Base-by-base conservation (phyloP, 2,888 invertebrate species). In the Endomychus coccineus region DNA sequence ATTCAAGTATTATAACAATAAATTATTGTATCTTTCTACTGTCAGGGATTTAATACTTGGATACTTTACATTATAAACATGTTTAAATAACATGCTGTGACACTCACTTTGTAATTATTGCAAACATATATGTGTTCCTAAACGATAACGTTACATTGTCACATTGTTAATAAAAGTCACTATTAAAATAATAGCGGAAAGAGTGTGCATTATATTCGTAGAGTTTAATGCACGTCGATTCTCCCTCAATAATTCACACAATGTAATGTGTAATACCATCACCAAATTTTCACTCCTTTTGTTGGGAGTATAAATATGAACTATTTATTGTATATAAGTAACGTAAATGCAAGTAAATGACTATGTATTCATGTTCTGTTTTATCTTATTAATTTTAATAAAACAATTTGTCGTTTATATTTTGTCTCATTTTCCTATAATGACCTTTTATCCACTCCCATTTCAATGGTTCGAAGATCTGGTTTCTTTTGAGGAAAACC, bases 321-420 rank as follows among this genome's bases (percentile, higher is more conserved):
- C 54, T 50, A 54, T 54, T 57, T 56, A 58, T 55, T 64, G 58
- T 59, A 63, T 59, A 63, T 62, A 60, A 58, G 58, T 59, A 59
- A 60, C 58, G 61, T 54, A 55, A 51, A 59, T 58, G 56, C 56
- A 58, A 56, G 55, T 56, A 55, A 53, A 54, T 55, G 45, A 59
- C 54, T 62, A 63, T 64, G 62, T 66, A 64, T 63, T 63, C 61
- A 64, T 63, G 63, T 66, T 68, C 66, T 68, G 66, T 66, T 66
- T 65, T 65, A 63, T 52, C 64, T 65, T 66, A 66, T 66, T 66
- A 64, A 66, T 66, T 66, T 66, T 66, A 66, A 66, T 66, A 66
- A n/a, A 65, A 66, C 62, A 64, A 65, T 64, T 65, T 64, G 64
- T 64, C 66, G 66, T 66, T 66, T 61, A 56, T 35, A 29, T 13